Evolutionary conservation across 2,797 vertebrate species (phyloP).

Genomic region (Pangasius mekongensis): DNA sequence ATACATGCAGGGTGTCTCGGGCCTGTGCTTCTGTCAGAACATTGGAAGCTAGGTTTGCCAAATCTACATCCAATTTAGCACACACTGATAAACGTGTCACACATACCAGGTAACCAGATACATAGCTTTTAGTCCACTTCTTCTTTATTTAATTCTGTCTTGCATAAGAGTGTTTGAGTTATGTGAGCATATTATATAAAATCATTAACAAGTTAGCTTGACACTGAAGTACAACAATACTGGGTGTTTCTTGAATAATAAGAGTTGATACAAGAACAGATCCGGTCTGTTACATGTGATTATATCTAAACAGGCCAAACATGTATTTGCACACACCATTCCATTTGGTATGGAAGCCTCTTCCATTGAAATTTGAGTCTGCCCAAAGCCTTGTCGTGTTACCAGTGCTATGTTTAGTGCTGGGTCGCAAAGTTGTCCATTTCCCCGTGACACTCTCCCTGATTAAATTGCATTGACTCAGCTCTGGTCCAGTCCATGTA

Average conservation of each 20-base stretch:
- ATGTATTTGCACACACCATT: not conserved
- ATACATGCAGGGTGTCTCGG: constrained; percentile 11
- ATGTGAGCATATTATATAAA: constrained; percentile 5
- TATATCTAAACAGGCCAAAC: not conserved
- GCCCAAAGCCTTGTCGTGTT: constrained; percentile 42
- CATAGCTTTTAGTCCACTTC: constrained; percentile 26
- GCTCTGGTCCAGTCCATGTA: constrained; percentile 59
- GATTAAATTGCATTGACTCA: constrained; percentile 80
- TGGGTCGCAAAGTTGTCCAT: constrained; percentile 51
- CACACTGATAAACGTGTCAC: not conserved
- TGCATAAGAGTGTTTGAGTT: constrained; percentile 40
- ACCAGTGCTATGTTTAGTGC: constrained; percentile 73
- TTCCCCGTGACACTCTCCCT: constrained; percentile 54
- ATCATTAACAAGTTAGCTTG: not conserved
- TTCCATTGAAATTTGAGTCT: constrained; percentile 60
- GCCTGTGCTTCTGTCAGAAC: constrained; percentile 11
- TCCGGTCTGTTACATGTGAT: not conserved
- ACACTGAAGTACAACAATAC: not conserved
- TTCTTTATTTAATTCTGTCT: constrained; percentile 42
- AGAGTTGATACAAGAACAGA: not conserved
- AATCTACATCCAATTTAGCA: constrained; percentile 25
- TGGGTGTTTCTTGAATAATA: not conserved
- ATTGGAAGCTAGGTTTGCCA: not conserved
- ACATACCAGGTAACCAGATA: constrained; percentile 37
- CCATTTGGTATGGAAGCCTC: constrained; percentile 14